Conservation (phyloP, 2,888 invertebrate species). For the Eupithecia tripunctaria region DNA sequence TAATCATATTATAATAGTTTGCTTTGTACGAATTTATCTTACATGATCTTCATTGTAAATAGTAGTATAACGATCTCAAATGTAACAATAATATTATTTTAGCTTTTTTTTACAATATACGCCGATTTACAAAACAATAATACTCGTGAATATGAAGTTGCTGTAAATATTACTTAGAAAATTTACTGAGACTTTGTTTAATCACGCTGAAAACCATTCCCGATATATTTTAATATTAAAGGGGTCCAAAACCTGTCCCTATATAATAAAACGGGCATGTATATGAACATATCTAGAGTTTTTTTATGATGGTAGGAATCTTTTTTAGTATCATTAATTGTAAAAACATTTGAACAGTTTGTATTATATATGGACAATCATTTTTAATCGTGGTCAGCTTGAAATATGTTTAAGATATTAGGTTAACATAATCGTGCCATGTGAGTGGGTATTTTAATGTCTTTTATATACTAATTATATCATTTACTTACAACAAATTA, state of each 20-base stretch:
- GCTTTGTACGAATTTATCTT: background rate
- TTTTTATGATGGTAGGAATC: background rate
- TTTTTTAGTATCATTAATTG: background rate
- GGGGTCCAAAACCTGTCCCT: background rate
- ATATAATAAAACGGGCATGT: background rate
- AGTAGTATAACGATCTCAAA: constrained; percentile 5
- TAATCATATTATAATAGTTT: background rate
- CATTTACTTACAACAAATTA: background rate
- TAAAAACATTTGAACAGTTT: background rate
- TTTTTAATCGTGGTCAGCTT: background rate
- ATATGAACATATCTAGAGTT: constrained; percentile 1
- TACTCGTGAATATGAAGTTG: background rate
- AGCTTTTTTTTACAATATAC: background rate
- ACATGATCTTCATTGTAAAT: background rate
- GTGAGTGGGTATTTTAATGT: background rate
- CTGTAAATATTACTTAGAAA: background rate
- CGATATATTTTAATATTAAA: background rate
- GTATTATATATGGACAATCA: background rate
- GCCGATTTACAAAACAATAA: background rate
- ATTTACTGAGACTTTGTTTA: background rate
- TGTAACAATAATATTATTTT: background rate
- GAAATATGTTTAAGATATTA: background rate
- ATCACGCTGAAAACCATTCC: background rate
- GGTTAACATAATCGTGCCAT: background rate
- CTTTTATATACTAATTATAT: background rate